A percentile compares a stretch with the other conserved stretches of the same genome.
Evolutionary conservation across 2,888 invertebrate species (phyloP).

Genomic region (Synergus itoensis): DNA sequence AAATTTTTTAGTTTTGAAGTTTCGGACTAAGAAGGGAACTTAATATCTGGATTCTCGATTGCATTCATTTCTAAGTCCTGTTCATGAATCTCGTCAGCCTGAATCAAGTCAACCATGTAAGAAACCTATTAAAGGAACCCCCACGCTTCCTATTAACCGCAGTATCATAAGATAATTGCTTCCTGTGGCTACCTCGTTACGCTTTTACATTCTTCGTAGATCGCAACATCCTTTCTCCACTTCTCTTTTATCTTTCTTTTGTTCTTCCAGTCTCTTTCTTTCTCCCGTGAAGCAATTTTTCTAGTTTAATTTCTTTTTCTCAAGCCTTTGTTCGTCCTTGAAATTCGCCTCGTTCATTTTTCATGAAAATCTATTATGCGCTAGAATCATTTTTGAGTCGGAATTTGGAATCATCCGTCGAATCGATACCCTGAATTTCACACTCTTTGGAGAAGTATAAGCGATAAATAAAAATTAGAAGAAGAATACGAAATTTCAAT

Average conservation of each 20-base stretch:
- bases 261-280: background rate
- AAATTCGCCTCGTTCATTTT: background rate
- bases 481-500: conserved; percentile 10
- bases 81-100: conserved; percentile 26
- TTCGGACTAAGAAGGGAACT: background rate
- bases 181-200: conserved; percentile 53
- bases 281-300: conserved; percentile 1
- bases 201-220: conserved; percentile 40
- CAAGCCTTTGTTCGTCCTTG: background rate
- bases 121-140: conserved; percentile 55
- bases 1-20: background rate
- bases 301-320: background rate
- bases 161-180: conserved; percentile 63
- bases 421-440: no score
- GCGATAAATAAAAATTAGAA: conserved; percentile 4
- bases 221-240: conserved; percentile 19
- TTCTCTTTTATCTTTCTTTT: conserved; percentile 27
- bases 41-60: background rate
- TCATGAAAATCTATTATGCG: background rate
- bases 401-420: no score
- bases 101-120: conserved; percentile 15
- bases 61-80: background rate
- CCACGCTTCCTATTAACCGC: conserved; percentile 58
- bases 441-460: background rate
- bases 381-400: no score